Evolutionary conservation across 2,888 invertebrate genomes (phyloP).

Genomic region (Harpagoxenus sublaevis): DNA sequence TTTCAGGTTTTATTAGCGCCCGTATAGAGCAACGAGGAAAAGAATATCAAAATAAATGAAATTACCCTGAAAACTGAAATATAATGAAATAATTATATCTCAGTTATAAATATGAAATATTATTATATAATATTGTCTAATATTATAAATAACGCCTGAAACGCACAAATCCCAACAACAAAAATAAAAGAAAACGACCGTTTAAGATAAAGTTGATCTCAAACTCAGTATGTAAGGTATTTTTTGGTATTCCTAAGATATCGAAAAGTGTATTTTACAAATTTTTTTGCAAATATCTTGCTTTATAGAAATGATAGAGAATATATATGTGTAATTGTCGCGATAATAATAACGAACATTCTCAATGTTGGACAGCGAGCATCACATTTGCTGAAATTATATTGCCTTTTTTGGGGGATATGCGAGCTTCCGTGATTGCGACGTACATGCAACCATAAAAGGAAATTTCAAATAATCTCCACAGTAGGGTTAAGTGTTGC

Average conservation of each 20-base stretch:
- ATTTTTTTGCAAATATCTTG: not conserved
- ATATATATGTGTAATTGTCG: not conserved
- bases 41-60: not conserved
- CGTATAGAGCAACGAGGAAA: not conserved
- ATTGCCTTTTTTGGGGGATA: not conserved
- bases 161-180: not conserved
- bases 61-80: not conserved
- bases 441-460: not conserved
- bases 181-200: not conserved
- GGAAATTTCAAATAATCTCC: not conserved
- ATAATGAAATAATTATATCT: not conserved
- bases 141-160: not conserved
- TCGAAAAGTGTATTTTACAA: not conserved
- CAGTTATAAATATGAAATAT: not conserved
- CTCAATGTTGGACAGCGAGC: not conserved
- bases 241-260: not conserved
- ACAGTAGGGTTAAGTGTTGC: not conserved
- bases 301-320: not conserved
- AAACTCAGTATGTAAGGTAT: not conserved
- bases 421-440: not conserved
- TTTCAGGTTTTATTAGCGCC: constrained; percentile 17
- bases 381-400: not conserved
- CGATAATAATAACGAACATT: not conserved
- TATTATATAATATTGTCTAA: too few relatives aligned
- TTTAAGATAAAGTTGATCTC: not conserved